These are phyloP conservation scores for Phaonia tiefii DNA, from an alignment of 2,888 invertebrate species.

Conservation along the genomic window DNA sequence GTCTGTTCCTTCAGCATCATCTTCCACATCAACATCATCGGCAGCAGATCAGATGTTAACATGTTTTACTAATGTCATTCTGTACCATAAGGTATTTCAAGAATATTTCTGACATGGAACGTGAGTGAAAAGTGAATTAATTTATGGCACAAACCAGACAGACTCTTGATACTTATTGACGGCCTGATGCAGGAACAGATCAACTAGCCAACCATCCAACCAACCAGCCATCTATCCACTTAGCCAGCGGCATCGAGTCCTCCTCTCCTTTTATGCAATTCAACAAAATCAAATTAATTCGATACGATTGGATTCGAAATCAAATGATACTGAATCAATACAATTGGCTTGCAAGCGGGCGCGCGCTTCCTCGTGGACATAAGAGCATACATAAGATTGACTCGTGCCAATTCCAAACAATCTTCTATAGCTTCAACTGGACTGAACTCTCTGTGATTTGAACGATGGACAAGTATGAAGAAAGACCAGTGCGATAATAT, in stretches of 20 bases:
- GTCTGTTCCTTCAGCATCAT: conserved; percentile 8
- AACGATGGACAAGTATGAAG: conserved; percentile 14
- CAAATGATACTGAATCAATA: conserved; percentile 62
- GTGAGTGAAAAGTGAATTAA: conserved; percentile 68
- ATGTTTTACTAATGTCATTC: conserved; percentile 35
- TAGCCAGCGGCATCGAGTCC: conserved; percentile 58
- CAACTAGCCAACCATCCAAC: background rate
- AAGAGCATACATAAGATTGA: conserved; percentile 52
- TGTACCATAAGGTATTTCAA: conserved; percentile 56
- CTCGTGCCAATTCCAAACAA: conserved; percentile 64
- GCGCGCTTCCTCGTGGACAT: background rate
- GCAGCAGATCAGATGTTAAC: conserved; percentile 61
- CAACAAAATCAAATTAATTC: conserved; percentile 62
- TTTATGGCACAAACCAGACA: conserved; percentile 62
- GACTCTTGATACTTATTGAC: too few species aligned
- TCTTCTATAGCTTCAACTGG: conserved; percentile 47
- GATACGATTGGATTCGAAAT: conserved; percentile 39
- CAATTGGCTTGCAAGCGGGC: conserved; percentile 7
- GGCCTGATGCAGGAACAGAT: background rate
- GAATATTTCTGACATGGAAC: conserved; percentile 61
- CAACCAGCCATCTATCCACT: background rate
- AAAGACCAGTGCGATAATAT: conserved; percentile 10
- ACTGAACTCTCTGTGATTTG: conserved; percentile 43
- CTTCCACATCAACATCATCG: conserved; percentile 1
- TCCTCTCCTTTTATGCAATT: conserved; percentile 56